Evolutionary conservation across 2,888 invertebrate species (phyloP), one percentile per base, ranked within the genome.

Genomic region (Eledona agricola): DNA sequence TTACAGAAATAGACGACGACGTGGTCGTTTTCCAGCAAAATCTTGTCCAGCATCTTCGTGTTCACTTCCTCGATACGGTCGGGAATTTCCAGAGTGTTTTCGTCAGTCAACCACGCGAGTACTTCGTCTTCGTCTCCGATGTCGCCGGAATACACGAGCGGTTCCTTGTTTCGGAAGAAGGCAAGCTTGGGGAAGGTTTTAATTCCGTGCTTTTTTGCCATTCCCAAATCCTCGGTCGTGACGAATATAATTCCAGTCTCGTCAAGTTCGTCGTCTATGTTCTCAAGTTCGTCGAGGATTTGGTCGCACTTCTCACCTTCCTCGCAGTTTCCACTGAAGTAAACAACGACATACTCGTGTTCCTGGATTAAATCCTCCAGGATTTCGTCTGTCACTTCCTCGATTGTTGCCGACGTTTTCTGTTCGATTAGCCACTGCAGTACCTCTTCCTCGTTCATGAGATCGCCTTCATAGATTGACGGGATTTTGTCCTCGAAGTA

Each of bases 1-100:
- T 86, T 80, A 94, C 93, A 95, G 80, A 95, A 95, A 74, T 93
- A 93, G 9, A 94, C 93, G 31, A 94, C 94, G 34, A 94, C 88
- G 68, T 92, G 89, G 64, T 93, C 89, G 63, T 92, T 91, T 73
- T 92, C 91, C 54, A 88, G 84, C 56, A 95, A 80, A 60, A 94
- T 89, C 72, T 93, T 93, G 68, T 94, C 93, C 72, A 95, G 77
- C 93, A 95, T 94, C 72, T 84, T 88, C 1, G 85, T 81, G 70
- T 95, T 95, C 20, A 95, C 93, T 77, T 95, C 94, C 73, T 95
- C 95, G 66, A 95, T 95, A 74, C 90, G 88, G 51, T 95, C 95
- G 3, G 93, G 93, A 68, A 93, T 91, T 76, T 94, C 92, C 4
- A 94, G 78, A 2, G 93, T 93, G 58, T 93, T 85, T 72, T 94